A percentile compares a stretch with the other conserved stretches of the same genome.
Evolutionary conservation across 2,113 vertebrate species (phyloP).

Genomic region (Paramormyrops kingsleyae): DNA sequence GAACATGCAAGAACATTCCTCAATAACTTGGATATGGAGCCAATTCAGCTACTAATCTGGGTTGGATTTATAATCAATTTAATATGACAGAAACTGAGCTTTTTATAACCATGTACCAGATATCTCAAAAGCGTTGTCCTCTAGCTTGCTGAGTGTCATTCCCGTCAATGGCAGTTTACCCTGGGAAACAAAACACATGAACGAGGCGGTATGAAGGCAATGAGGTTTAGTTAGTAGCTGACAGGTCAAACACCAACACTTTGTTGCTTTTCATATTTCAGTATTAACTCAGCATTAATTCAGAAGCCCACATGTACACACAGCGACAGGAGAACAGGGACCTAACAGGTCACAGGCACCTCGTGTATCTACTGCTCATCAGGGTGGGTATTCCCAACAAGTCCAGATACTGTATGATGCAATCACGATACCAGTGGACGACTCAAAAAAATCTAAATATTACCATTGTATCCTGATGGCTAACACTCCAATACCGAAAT

Average conservation of each 20-base stretch:
- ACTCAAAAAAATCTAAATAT: background rate
- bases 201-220: background rate
- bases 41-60: background rate
- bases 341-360: background rate
- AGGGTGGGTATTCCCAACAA: background rate
- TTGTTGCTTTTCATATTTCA: background rate
- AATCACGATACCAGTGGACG: background rate
- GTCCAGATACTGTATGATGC: background rate
- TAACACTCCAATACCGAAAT: background rate
- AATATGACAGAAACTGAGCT: background rate
- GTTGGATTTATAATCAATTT: background rate
- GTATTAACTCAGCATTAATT: background rate
- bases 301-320: background rate
- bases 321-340: background rate
- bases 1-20: background rate
- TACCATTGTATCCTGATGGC: background rate
- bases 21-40: background rate
- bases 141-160: constrained; percentile 83
- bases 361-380: background rate
- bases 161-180: constrained; percentile 85
- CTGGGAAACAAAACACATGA: constrained; percentile 49
- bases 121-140: constrained; percentile 95
- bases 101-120: constrained; percentile 64
- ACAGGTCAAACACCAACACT: background rate
- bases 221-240: background rate